These are phyloP conservation scores for Erebia palarica DNA, from an alignment of 2,888 invertebrate species.

Conservation along the genomic window DNA sequence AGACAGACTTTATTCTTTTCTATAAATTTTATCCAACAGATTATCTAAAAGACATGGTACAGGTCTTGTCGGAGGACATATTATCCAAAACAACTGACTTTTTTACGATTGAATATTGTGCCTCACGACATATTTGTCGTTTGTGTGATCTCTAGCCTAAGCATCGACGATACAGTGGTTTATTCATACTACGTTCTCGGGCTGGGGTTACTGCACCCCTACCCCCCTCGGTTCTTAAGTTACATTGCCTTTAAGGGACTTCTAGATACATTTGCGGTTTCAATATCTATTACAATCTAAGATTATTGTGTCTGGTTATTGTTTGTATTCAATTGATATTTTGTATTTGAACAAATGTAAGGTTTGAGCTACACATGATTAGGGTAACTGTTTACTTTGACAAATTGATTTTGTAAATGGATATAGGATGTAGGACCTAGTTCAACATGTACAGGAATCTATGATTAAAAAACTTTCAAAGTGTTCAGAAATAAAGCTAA, in stretches of 20 bases:
- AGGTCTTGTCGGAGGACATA: no score
- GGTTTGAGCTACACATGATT: not conserved
- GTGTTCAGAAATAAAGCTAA: no score
- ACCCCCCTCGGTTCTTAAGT: conserved; percentile 33
- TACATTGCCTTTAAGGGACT: conserved; percentile 38
- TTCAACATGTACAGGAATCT: no score
- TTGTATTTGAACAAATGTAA: not conserved
- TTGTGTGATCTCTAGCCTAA: conserved; percentile 2
- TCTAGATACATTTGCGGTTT: conserved; percentile 36
- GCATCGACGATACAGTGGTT: conserved; percentile 31
- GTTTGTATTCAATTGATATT: conserved; percentile 18
- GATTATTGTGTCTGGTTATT: conserved; percentile 31
- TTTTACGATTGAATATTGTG: not conserved
- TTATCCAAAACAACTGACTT: no score
- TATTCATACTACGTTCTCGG: conserved; percentile 34
- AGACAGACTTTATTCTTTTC: no score
- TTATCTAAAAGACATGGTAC: no score
- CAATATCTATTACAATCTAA: conserved; percentile 35
- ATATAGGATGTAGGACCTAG: no score
- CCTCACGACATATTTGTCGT: not conserved
- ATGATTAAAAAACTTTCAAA: no score
- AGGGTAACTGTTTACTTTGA: not conserved
- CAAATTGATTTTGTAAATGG: no score
- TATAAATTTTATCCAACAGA: no score
- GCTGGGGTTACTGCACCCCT: conserved; percentile 19